Evolutionary conservation across 2,888 invertebrate species (phyloP).

Genomic region (Eupithecia dodoneata): DNA sequence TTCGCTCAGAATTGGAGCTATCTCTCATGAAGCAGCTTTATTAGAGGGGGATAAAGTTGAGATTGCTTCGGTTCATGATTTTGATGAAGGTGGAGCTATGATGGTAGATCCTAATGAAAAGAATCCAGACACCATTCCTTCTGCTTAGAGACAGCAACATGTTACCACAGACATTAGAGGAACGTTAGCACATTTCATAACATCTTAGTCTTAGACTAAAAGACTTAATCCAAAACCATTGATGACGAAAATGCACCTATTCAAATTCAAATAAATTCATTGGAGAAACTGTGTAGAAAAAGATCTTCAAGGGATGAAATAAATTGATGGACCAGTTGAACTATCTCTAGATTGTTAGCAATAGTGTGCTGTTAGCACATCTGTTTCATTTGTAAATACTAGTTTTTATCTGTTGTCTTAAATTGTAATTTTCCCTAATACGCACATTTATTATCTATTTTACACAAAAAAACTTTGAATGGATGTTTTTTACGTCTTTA

Average conservation of each 20-base stretch:
- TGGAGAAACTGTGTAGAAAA: no score
- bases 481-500: not conserved
- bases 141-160: slow-evolving; percentile 43
- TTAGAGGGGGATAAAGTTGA: slow-evolving; percentile 26
- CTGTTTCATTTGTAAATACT: not conserved
- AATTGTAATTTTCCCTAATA: not conserved
- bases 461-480: not conserved
- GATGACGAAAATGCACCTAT: no score
- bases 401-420: not conserved
- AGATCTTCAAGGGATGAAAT: no score
- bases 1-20: slow-evolving; percentile 7
- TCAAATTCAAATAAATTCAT: no score
- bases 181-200: slow-evolving; percentile 4
- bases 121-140: slow-evolving; percentile 62
- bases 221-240: not conserved
- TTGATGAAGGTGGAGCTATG: slow-evolving; percentile 23
- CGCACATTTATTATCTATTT: not conserved
- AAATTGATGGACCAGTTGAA: not conserved
- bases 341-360: no score
- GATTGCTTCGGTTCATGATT: slow-evolving; percentile 11
- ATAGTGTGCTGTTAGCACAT: no score
- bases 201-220: not conserved
- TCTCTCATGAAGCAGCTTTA: slow-evolving; percentile 27
- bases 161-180: slow-evolving; percentile 25
- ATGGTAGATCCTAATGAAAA: slow-evolving; percentile 67